Evolutionary conservation across 2,888 invertebrate species (phyloP), one percentile per base, ranked within the genome.

Genomic region (Hirudinaria manillensis): DNA sequence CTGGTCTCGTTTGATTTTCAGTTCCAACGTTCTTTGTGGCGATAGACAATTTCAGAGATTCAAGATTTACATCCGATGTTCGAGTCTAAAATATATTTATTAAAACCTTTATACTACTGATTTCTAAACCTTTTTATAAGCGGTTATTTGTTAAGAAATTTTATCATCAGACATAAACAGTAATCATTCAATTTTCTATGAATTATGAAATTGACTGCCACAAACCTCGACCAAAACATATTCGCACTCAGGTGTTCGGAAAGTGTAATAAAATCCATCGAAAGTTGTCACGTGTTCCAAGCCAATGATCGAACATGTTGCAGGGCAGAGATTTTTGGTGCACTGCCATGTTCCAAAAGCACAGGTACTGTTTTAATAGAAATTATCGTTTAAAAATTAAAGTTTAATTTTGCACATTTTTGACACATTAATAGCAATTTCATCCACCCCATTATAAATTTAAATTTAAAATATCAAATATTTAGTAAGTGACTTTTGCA

Each of bases 251-350:
- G 74, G 74, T 2, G 79, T 78, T 16, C 77, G 73, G 67, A 81
- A 80, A n/a, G 80, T 80, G 76, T 80, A 81, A 36, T 78, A 71
- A 4, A 80, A 75, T 27, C 82, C 82, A 75, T 83, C 83, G 74
- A 83, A 83, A 2, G 83, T 83, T 21, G 77, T 79, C 51, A 82
- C 75, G 68, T 83, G 82, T n/a, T 81, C 79, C 68, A 80, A 74
- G 21, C 81, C 81, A 67, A 81, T 76, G 32, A 82, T 76, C n/a
- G 77, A 78, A 76, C 83, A 83, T 7, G 80, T 79, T 34, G 80
- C 76, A 0, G 82, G 79, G 70, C 82, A 83, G 55, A 78, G 77
- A 53, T 81, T 79, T 36, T 82, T 77, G 2, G 81, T 79, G 72
- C 83, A 83, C 21, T 77, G 36, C 83, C 83, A 83, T 72, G 79